Evolutionary conservation across 2,888 invertebrate genomes (phyloP), one percentile per base, ranked within the genome.

Genomic region (Ceriagrion tenellum): DNA sequence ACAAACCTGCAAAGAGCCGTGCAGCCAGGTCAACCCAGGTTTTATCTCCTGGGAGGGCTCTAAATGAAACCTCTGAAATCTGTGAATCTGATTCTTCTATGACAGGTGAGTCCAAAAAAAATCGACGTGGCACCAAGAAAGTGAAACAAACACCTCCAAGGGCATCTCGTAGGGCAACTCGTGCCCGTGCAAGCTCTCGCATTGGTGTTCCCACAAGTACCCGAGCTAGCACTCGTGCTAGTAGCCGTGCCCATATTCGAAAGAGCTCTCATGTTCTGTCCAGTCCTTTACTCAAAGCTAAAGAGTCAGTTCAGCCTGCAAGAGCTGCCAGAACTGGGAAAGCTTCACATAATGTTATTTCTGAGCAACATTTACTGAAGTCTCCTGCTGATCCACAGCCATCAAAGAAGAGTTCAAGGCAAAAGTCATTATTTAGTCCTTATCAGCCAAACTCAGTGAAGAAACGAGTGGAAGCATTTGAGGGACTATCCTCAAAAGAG

Each of bases 91-190:
- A 93, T n/a, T 69, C 69, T 13, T 93, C 93, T 20, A 23, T 93
- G 12, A 3, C 10, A 35, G 12, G 23, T 26, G 74, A 69, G 30
- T 40, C 93, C 0, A 40, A 63, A n/a, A 93, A 74, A 55, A 47
- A 74, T 69, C 69, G 69, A 1, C 93, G 93, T 26, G 69, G 69
- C 40, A 93, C 93, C 26, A 93, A 69, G 93, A 93, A 69, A n/a
- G 47, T 40, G 23, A 63, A 59, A 23, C n/a, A 59, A 74, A 6
- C 47, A 0, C 23, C 47, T 35, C 40, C 16, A 74, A 74, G 93
- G 30, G 74, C 69, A 69, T 93, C 93, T 81, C 30, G 81, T 0
- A 69, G n/a, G 47, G 93, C 0, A 35, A 59, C 59, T 4, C 56
- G 59, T 35, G 56, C 47, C n/a, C 93, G 93, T 35, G 55, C 47